These are phyloP conservation scores for Trialeurodes vaporariorum DNA, from an alignment of 1,140 invertebrate genomes.

Conservation along the genomic window DNA sequence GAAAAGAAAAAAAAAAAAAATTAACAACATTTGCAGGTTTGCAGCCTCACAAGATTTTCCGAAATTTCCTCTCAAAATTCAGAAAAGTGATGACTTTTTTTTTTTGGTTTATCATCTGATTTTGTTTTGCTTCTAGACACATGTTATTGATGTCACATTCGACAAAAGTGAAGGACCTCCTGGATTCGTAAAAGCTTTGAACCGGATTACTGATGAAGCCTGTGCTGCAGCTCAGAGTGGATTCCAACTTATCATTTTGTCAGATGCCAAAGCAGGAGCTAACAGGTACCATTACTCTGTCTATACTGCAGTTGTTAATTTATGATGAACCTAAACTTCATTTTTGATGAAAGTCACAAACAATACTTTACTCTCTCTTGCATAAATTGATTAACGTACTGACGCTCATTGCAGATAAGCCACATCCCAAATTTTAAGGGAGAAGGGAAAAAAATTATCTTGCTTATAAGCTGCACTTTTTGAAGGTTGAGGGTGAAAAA, in stretches of 20 bases:
- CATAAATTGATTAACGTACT: too few species aligned
- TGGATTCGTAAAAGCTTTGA: slow-evolving; percentile 66
- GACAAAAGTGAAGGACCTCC: slow-evolving; percentile 50
- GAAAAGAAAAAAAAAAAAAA: too few species aligned
- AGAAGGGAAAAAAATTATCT: too few species aligned
- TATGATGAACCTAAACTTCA: background rate
- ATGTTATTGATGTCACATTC: slow-evolving; percentile 86
- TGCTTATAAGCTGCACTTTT: too few species aligned
- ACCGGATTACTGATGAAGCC: slow-evolving; percentile 70
- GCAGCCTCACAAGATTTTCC: too few species aligned
- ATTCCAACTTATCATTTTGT: slow-evolving; percentile 80
- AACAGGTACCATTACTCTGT: slow-evolving; percentile 36
- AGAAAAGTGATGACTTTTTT: too few species aligned
- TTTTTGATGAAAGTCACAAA: background rate
- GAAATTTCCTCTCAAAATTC: too few species aligned
- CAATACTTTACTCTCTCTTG: too few species aligned
- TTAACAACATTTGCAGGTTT: too few species aligned
- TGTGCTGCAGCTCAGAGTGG: slow-evolving; percentile 62
- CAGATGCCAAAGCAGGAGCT: slow-evolving; percentile 64
- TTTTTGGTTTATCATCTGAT: background rate
- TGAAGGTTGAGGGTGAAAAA: too few species aligned
- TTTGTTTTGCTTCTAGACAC: slow-evolving; percentile 43
- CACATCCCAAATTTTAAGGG: too few species aligned
- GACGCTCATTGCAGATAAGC: too few species aligned
- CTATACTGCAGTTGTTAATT: background rate